Evolutionary conservation across 2,797 vertebrate species (phyloP), one percentile per base, ranked within the genome.

Genomic region (Eulemur albifrons): DNA sequence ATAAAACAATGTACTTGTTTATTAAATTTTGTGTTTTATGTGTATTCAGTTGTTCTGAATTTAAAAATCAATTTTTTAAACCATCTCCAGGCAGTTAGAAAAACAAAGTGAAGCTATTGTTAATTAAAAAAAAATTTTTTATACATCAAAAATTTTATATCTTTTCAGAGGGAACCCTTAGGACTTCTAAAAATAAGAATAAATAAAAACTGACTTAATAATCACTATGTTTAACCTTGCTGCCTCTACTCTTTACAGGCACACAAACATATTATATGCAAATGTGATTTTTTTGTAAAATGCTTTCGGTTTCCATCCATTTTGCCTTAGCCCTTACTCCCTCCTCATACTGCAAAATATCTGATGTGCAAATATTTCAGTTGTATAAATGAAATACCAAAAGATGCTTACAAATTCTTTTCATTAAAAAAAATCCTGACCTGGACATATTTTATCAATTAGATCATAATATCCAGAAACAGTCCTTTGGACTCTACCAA

Each of bases 51-150:
- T 97, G 96, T 97, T 92, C 27, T 85, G 57, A 95, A 90, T 76
- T 61, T 50, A 77, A 96, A 94, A 67, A 54, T 88, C 48, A 87
- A 21, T 30, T 77, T 88, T 86, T 93, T 52, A 77, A 87, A 84
- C 30, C 90, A 92, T 94, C 40, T 80, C 20, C 4, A 96, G 79
- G 88, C 82, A 98, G 80, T 96, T 95, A 92, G 77, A 91, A 6
- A 7, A 67, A 67, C 59, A 81, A 95, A 90, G 73, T 97, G 92
- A 97, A 95, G 93, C 97, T 95, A 96, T 23, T 96, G 73, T 35
- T 97, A 96, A 97, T 92, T 97, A 97, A 98, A 98, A 98, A 98
- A 98, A 94, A 57, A 43, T 96, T 95, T 63, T 45, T 95, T 95
- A 95, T 45, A 48, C 65, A 84, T 87, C 52, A 97, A 97, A 98